Evolutionary conservation across 2,888 invertebrate genomes (phyloP).

Genomic region (Tenthredo amoena): DNA sequence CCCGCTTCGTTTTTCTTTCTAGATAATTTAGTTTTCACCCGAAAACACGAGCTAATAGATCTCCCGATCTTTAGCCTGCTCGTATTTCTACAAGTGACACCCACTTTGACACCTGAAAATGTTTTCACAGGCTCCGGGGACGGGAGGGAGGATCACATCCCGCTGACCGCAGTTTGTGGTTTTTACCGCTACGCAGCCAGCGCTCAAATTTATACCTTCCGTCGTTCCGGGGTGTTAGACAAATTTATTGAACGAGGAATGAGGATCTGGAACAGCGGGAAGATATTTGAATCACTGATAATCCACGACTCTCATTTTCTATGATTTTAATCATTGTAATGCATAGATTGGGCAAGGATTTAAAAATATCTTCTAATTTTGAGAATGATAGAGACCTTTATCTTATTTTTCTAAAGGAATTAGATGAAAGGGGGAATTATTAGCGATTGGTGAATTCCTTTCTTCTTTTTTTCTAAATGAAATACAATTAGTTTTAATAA

Average conservation of each 20-base stretch:
- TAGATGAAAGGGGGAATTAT: neutral
- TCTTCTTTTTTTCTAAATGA: neutral
- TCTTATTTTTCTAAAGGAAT: neutral
- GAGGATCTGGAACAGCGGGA: neutral
- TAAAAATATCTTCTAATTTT: neutral
- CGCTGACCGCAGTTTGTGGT: neutral
- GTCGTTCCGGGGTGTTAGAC: neutral
- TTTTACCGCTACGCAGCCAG: neutral
- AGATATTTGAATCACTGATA: neutral
- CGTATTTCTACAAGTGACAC: neutral
- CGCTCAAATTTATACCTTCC: neutral
- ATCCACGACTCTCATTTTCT: neutral
- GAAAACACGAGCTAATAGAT: neutral
- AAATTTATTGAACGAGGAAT: neutral
- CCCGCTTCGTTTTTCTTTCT: neutral
- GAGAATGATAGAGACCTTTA: neutral
- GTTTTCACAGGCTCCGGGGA: neutral
- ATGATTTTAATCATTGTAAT: neutral
- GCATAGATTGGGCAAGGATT: neutral
- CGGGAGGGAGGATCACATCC: neutral
- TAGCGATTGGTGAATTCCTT: neutral
- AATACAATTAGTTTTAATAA: slow-evolving; percentile 1
- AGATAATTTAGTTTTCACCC: neutral
- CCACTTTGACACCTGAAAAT: slow-evolving; percentile 23
- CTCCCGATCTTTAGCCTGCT: neutral